Evolutionary conservation across 2,888 invertebrate species (phyloP), one percentile per base, ranked within the genome.

Genomic region (Caenorhabditis afra): DNA sequence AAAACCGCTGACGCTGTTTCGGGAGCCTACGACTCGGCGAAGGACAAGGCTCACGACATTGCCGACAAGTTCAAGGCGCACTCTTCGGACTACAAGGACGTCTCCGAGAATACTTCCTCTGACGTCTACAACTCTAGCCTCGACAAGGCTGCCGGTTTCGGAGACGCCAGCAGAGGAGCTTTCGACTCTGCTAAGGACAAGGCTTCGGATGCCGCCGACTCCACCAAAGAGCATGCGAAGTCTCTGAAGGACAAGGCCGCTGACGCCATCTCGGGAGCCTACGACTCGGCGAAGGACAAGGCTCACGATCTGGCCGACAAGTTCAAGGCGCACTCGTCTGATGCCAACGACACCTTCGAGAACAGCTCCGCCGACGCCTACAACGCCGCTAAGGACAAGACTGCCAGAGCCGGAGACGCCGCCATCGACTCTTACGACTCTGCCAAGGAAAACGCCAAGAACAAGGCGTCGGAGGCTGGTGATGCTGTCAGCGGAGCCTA

Each of bases 251-350:
- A 41, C 14, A n/a, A n/a, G n/a, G n/a, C n/a, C n/a, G n/a, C n/a
- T n/a, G n/a, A n/a, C n/a, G n/a, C n/a, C n/a, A n/a, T n/a, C n/a
- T n/a, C n/a, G n/a, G n/a, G n/a, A n/a, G n/a, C n/a, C n/a, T n/a
- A n/a, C n/a, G n/a, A n/a, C n/a, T n/a, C n/a, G n/a, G n/a, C n/a
- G 37, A 68, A 68, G 41, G 57, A 61, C 2, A 71, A 62, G 71
- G 61, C 62, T 29, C 18, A 22, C 0, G 71, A 71, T 14, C n/a
- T 53, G 10, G 55, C 23, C 39, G 71, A 71, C 49, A 55, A 47
- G 8, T 62, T 62, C 64, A 71, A 62, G 62, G 71, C 35, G 5
- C 62, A 64, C 47, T 18, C 62, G 0, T 47, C 62, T 7, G 49
- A 71, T 16, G 47, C 64, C 37, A 55, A 71, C 49, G 64, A 71